A percentile compares a stretch with the other conserved stretches of the same genome.
Conservation (phyloP, 2,888 invertebrate species). For the Mamestra brassicae region DNA sequence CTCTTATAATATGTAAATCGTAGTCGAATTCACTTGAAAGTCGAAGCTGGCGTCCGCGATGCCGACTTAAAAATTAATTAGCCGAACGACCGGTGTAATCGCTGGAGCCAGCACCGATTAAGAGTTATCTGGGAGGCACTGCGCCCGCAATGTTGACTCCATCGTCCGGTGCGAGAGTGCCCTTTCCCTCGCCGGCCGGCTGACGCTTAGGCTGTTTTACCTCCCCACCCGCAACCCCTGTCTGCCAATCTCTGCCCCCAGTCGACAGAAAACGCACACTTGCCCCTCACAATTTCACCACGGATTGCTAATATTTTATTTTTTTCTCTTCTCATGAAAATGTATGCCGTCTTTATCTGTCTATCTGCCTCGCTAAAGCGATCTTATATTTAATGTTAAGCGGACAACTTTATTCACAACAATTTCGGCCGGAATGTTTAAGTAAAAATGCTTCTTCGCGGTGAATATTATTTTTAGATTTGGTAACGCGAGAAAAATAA, state of each 20-base stretch:
- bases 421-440: conserved; percentile 76
- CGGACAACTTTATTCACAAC: conserved; percentile 82
- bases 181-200: conserved; percentile 70
- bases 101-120: conserved; percentile 84
- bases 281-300: conserved; percentile 79
- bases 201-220: conserved; percentile 77
- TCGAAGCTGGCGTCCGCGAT: conserved; percentile 82
- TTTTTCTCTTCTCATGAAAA: conserved; percentile 84
- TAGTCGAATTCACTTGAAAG: conserved; percentile 84
- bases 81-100: conserved; percentile 90
- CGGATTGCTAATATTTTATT: conserved; percentile 80
- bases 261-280: conserved; percentile 81
- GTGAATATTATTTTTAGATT: conserved; percentile 78
- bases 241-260: conserved; percentile 79
- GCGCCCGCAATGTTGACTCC: conserved; percentile 79
- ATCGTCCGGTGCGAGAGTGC: conserved; percentile 73
- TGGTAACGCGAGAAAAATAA: conserved; percentile 73
- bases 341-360: conserved; percentile 85
- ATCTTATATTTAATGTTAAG: conserved; percentile 87
- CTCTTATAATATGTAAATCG: conserved; percentile 82
- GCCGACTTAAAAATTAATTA: conserved; percentile 91
- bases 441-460: conserved; percentile 74
- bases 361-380: conserved; percentile 84
- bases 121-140: conserved; percentile 76
- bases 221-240: conserved; percentile 63